Percentiles rank a stretch among this genome's conserved stretches.
These are phyloP conservation scores for Battus philenor DNA, from an alignment of 1,140 invertebrate genomes.

Conservation along the genomic window DNA sequence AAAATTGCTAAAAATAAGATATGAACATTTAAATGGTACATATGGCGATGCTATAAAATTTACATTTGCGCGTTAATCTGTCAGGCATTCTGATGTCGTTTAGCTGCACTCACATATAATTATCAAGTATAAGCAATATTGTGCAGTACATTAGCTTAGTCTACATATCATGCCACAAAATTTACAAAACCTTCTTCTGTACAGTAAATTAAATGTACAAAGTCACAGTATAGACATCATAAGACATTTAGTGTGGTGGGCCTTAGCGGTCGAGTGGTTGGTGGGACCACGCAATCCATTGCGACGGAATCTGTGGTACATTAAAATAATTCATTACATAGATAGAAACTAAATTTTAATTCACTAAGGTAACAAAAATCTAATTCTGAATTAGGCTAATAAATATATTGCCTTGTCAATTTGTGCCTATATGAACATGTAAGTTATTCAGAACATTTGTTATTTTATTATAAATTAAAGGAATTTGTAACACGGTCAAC, in stretches of 20 bases:
- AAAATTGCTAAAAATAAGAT: conserved; percentile 8
- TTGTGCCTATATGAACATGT: too few species aligned
- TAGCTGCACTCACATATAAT: conserved; percentile 11
- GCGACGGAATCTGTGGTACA: conserved; percentile 7
- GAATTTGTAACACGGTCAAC: conserved; percentile 1
- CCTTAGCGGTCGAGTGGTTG: neutral
- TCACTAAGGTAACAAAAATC: too few species aligned
- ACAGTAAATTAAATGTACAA: conserved; percentile 49
- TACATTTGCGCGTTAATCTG: conserved; percentile 8
- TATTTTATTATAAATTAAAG: too few species aligned
- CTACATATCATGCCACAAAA: conserved; percentile 54
- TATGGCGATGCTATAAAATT: conserved; percentile 1
- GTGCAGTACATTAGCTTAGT: conserved; percentile 56
- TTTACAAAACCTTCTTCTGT: conserved; percentile 49
- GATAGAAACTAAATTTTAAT: too few species aligned
- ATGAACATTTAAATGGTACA: conserved; percentile 6
- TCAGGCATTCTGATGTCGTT: neutral
- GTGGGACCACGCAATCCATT: neutral
- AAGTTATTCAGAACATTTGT: too few species aligned
- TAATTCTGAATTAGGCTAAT: too few species aligned
- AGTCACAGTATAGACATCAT: conserved; percentile 37
- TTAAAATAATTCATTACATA: too few species aligned
- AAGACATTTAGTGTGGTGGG: conserved; percentile 24
- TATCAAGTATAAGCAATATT: conserved; percentile 36
- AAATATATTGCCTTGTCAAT: too few species aligned